Conservation (phyloP, 2,888 invertebrate species). For the Parascotia fuliginaria region DNA sequence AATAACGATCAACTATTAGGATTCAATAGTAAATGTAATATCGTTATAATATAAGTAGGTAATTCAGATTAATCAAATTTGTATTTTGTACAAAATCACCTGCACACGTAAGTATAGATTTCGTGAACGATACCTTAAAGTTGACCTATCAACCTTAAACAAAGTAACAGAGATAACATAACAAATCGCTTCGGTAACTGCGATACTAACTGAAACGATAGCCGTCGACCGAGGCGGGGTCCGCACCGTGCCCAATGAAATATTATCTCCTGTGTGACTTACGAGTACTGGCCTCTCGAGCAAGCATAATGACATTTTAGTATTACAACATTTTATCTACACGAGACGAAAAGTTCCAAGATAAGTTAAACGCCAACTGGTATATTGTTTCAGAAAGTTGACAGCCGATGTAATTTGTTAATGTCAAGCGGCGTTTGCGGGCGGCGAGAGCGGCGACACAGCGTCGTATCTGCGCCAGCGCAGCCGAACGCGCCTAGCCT, state of each 20-base stretch:
- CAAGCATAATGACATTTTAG: constrained; percentile 84
- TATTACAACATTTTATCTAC: constrained; percentile 84
- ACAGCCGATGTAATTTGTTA: constrained; percentile 83
- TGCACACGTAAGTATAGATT: constrained; percentile 51
- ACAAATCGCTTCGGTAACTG: constrained; percentile 78
- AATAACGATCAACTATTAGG: background rate
- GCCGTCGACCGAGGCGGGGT: constrained; percentile 53
- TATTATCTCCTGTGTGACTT: constrained; percentile 76
- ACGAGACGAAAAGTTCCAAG: constrained; percentile 80
- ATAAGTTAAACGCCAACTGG: constrained; percentile 84
- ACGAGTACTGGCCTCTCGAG: constrained; percentile 68
- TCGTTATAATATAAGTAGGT: background rate
- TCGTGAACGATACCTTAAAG: constrained; percentile 64
- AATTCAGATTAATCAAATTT: constrained; percentile 4
- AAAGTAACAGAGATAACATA: constrained; percentile 78
- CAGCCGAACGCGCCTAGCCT: constrained; percentile 64
- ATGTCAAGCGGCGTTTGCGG: constrained; percentile 67
- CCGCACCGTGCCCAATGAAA: constrained; percentile 67
- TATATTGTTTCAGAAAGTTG: constrained; percentile 84
- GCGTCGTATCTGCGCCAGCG: constrained; percentile 54
- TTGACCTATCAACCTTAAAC: constrained; percentile 80
- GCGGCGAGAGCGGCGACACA: constrained; percentile 41
- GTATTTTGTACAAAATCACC: constrained; percentile 19
- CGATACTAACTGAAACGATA: constrained; percentile 74
- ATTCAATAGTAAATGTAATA: background rate